Base-by-base conservation (phyloP, 2,113 vertebrate genomes). In the Hiodon tergisus region DNA sequence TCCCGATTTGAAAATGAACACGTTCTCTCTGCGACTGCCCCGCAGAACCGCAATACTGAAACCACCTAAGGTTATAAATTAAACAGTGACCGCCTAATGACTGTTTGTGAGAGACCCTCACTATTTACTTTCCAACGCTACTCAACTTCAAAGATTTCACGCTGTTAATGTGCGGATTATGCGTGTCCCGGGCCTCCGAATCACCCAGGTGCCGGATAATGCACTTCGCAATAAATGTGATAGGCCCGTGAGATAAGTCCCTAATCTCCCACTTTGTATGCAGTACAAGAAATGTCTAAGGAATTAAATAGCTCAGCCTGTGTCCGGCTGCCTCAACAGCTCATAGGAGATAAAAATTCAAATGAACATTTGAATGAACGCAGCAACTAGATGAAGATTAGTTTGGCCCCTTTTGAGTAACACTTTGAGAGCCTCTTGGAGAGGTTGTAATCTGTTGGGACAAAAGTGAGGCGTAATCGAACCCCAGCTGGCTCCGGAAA, bases 51-150 rank as follows among this genome's bases (percentile, higher is more conserved):
- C 2, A 8, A 62, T 54, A 71, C 60, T 54, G 51, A 73, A 61
- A 61, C 65, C 60, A 75, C 65, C 66, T 71, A 51, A 75, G 60
- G 59, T 81, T 73, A 77, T 74, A 54, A 79, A 76, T 83, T 71
- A 85, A 68, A 81, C 75, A 82, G 78, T 57, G 71, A 53, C 10
- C 57, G 47, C 48, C 57, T 70, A 70, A 66, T 70, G 51, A 55
- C 69, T 54, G 52, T 55, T 17, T 55, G 69, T 70, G 69, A 58
- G 78, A 74, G 76, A 78, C 75, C 8, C 3, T 73, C 17, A 46
- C 47, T 48, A 47, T 69, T 14, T 61, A 74, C 71, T 69, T 50
- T 54, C 31, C 31, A 31, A 31, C 31, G 31, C 31, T 2, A 31
- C 31, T 31, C 31, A 31, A 31, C 31, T 31, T 31, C 31, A 31